Base-by-base conservation (phyloP, 2,888 invertebrate genomes). In the Drosophila testacea region DNA sequence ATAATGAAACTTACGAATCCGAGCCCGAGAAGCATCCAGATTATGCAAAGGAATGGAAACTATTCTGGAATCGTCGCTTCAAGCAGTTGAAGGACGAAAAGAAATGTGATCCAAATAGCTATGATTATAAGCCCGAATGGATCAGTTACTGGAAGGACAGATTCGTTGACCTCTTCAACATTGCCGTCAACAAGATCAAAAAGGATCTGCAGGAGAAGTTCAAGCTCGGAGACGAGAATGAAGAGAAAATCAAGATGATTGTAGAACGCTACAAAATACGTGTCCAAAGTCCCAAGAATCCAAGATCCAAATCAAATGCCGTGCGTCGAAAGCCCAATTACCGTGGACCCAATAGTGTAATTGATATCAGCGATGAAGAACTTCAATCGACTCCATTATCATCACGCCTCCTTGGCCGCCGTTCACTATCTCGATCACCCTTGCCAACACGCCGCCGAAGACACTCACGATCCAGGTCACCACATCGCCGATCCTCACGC, bases 61-160 rank as follows among this genome's bases (percentile, higher is more conserved):
- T 95, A 90, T 97, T 97, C 91, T 97, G 97, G 97, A 97, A 97
- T 91, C 94, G 94, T 9, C 94, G 97, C 1, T 96, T 96, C 90
- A 96, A 96, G 90, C 96, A 97, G 91, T 93, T 97, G 56, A 96
- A 96, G 90, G 92, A 94, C n/a, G 93, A 94, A 93, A 93, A 92
- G 77, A 92, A 92, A 90, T 81, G 83, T 10, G 96, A 97, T 90
- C 95, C 96, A 0, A 94, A 95, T 36, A 95, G 95, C 74, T 95
- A 97, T 90, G 97, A 97, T 89, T 97, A 96, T 90, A 97, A 97
- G 81, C 96, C 97, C 0, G 97, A 97, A 87, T 97, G 97, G 97
- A 97, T 97, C 57, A 93, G 94, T 55, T 97, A 95, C 91, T 97
- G 97, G 97, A 96, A 96, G 83, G 94, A 94, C 67, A 94, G 96